Evolutionary conservation across 1,140 invertebrate genomes (phyloP).

Genomic region (Tetraneura akinire): DNA sequence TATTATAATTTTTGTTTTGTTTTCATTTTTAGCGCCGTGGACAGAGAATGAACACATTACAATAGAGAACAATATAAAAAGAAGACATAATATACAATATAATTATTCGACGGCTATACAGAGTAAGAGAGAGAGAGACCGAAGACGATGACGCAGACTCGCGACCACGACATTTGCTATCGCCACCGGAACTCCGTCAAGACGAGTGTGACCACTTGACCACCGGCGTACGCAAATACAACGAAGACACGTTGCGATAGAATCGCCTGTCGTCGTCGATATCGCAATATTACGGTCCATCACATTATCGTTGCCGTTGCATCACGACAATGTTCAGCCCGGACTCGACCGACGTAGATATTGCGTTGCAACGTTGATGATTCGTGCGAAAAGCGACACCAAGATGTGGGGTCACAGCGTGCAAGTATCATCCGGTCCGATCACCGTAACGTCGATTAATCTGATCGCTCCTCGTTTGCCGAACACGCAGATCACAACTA

Average conservation of each 20-base stretch:
- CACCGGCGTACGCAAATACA: neutral
- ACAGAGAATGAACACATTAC: too few relatives aligned
- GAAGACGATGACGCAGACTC: neutral
- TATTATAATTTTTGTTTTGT: too few relatives aligned
- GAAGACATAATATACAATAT: too few relatives aligned
- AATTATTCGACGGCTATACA: neutral
- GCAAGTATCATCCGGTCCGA: slow-evolving; percentile 55
- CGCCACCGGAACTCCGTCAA: neutral
- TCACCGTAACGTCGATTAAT: slow-evolving; percentile 56
- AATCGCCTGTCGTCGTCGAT: too few relatives aligned
- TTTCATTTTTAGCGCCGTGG: too few relatives aligned
- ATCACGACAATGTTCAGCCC: neutral
- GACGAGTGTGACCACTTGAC: neutral
- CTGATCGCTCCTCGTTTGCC: slow-evolving; percentile 39
- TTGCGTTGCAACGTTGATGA: neutral
- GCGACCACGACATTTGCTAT: neutral
- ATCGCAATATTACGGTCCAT: neutral
- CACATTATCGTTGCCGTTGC: neutral
- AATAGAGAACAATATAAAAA: too few relatives aligned
- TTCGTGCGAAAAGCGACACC: slow-evolving; percentile 36
- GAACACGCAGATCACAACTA: slow-evolving; percentile 39
- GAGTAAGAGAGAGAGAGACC: too few relatives aligned
- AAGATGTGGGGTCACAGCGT: slow-evolving; percentile 52
- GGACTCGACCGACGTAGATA: neutral
- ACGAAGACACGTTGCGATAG: too few relatives aligned